Conservation (phyloP, 2,888 invertebrate species). For the Cephus nigrinus region DNA sequence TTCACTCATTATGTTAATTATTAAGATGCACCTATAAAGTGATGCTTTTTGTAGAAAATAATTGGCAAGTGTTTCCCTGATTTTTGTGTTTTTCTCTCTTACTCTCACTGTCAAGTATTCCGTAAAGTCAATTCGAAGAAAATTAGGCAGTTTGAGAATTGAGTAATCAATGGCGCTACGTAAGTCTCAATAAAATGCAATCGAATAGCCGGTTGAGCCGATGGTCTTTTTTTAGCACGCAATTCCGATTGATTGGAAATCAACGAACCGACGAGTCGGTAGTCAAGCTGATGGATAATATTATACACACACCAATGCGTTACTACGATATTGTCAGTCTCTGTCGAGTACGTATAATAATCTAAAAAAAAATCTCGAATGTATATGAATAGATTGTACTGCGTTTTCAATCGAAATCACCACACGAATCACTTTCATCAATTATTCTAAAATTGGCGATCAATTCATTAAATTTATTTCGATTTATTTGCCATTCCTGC, state of each 20-base stretch:
- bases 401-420: not conserved
- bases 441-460: not conserved
- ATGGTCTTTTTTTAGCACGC: conserved; percentile 9
- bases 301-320: too few relatives aligned
- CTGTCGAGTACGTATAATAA: not conserved
- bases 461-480: not conserved
- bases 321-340: too few relatives aligned
- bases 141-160: not conserved
- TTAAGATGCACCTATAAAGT: not conserved
- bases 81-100: not conserved
- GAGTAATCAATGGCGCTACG: not conserved
- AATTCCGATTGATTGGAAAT: conserved; percentile 9
- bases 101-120: not conserved
- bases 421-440: not conserved
- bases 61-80: not conserved
- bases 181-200: conserved; percentile 8
- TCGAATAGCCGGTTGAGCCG: not conserved
- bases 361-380: not conserved
- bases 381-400: not conserved
- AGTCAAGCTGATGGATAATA: not conserved
- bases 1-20: not conserved
- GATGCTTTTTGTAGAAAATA: not conserved
- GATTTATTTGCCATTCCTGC: not conserved
- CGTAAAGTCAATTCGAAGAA: not conserved
- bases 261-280: not conserved